Evolutionary conservation across 2,888 invertebrate genomes (phyloP).

Genomic region (Crepidodera aurea): DNA sequence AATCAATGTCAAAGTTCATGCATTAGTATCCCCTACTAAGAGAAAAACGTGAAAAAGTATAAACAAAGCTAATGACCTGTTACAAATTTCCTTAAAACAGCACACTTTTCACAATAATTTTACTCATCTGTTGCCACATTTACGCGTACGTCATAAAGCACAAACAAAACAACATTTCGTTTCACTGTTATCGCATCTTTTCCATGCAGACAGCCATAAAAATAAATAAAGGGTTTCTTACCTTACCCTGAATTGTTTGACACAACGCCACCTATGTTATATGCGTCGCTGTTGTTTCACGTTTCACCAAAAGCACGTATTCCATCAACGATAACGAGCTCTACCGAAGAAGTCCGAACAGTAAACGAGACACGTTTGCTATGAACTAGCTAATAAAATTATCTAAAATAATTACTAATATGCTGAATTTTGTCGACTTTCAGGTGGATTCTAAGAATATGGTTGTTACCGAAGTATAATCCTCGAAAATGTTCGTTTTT

Average conservation of each 20-base stretch:
- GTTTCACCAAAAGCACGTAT: conserved; percentile 62
- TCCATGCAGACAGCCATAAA: conserved; percentile 53
- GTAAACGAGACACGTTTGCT: conserved; percentile 55
- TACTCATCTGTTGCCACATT: conserved; percentile 38
- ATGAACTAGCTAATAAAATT: conserved; percentile 55
- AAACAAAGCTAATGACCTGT: conserved; percentile 64
- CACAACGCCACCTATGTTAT: conserved; percentile 62
- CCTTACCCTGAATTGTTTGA: conserved; percentile 61
- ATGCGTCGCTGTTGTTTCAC: conserved; percentile 58
- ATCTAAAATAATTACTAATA: conserved; percentile 49
- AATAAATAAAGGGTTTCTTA: conserved; percentile 61
- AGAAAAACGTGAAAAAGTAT: conserved; percentile 45
- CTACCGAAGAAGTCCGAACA: conserved; percentile 53
- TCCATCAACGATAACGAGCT: conserved; percentile 55
- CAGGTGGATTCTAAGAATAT: conserved; percentile 45
- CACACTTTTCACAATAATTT: conserved; percentile 47
- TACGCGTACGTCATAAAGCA: conserved; percentile 26
- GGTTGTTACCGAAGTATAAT: conserved; percentile 45
- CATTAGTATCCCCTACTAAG: conserved; percentile 23
- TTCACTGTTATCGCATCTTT: conserved; percentile 39
- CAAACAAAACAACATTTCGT: conserved; percentile 44
- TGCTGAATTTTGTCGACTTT: conserved; percentile 47
- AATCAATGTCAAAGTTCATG: conserved; percentile 36
- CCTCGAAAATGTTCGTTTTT: conserved; percentile 53
- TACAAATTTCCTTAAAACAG: conserved; percentile 58